Base-by-base conservation (phyloP, 2,113 vertebrate species). In the Aphelocoma coerulescens region DNA sequence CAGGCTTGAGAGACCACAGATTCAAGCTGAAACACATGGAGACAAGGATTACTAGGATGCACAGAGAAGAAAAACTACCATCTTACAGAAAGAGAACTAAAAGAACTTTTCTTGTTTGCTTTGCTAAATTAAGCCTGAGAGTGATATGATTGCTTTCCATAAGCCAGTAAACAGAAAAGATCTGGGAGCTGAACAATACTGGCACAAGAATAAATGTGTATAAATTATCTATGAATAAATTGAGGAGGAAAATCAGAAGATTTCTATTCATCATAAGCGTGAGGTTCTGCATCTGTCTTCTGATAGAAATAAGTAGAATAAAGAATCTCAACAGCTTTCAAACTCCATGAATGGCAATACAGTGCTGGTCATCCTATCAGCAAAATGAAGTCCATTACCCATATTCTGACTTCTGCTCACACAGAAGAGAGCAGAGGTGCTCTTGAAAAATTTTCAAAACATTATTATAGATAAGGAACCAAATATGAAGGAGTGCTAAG, bases 171-270 rank as follows among this genome's bases (percentile, higher is more conserved):
- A 92, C 76, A 84, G 83, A 77, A 91, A 71, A 86, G 27, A 72
- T 61, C 72, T 84, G 69, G 39, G 69, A 93, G 61, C 69, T 91
- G 83, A 96, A 95, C 79, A 96, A 95, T 89, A 78, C 61, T 93
- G 94, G 68, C 80, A 91, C 43, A 89, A 78, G 83, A 92, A 89
- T 55, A 78, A 85, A 84, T 67, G 48, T 44, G 55, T 93, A 89
- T 93, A 91, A 95, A 96, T 95, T 92, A 96, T 87, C 86, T 57
- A 89, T 84, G 30, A 93, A 89, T 95, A 96, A 89, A 93, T 16
- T 81, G 51, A 84, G 49, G 24, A 81, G 21, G 39, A 91, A 93
- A 92, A 86, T 73, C 49, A 57, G 46, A 88, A 94, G 21, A 91
- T 59, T 91, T 81, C 72, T 92, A n/a, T 91, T 84, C 19, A 89